phyloP scores from a whole-genome alignment of 2,113 vertebrate species.

The Falcunculus frontatus region DNA sequence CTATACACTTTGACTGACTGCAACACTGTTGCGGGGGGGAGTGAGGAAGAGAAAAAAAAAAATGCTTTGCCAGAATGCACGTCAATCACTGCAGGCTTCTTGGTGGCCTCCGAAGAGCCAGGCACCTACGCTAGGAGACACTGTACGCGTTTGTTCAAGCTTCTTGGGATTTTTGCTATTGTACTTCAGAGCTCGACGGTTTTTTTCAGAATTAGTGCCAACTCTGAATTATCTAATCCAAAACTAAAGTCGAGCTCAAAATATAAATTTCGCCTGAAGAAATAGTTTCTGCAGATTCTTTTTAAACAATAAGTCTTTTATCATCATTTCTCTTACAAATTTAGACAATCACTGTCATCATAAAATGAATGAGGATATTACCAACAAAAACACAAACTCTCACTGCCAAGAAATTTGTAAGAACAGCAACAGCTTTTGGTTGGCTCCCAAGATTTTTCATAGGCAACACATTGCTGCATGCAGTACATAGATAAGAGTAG shows the following conservation, averaged over 20 bases:
- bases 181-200: background rate
- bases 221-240: conserved; percentile 30
- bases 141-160: conserved; percentile 37
- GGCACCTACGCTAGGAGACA: conserved; percentile 52
- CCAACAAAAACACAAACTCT: background rate
- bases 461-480: background rate
- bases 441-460: background rate
- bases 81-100: conserved; percentile 76
- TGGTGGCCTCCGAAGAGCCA: conserved; percentile 71
- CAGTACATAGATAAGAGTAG: background rate
- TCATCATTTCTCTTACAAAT: conserved; percentile 8
- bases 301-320: background rate
- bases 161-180: conserved; percentile 40
- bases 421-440: background rate
- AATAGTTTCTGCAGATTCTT: background rate
- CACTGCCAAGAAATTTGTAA: background rate
- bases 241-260: background rate
- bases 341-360: conserved; percentile 31
- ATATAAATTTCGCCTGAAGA: conserved; percentile 1
- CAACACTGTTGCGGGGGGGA: conserved; percentile 45
- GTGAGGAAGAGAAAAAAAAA: background rate
- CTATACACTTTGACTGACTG: conserved; percentile 82
- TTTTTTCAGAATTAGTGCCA: conserved; percentile 41
- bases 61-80: conserved; percentile 53
- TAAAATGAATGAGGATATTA: conserved; percentile 16